Conservation (phyloP, 2,888 invertebrate genomes). For the Bhutanitis thaidina region DNA sequence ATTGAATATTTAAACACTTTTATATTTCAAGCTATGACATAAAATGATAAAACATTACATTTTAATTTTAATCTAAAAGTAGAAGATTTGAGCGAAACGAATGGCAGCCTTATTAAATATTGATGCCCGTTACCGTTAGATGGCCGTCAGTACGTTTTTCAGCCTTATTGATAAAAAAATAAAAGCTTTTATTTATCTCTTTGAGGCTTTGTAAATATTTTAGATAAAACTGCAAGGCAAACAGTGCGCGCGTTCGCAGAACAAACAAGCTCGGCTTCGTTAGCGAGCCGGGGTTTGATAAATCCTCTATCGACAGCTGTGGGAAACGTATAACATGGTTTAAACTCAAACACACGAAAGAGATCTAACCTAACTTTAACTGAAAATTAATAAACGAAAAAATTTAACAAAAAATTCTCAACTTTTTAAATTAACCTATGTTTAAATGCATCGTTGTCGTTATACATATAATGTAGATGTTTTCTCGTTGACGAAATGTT, state of each 20-base stretch:
- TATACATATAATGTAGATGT: no score
- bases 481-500: no score
- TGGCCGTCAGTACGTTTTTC: constrained; percentile 3
- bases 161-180: constrained; percentile 9
- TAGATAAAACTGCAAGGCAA: constrained; percentile 17
- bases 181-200: constrained; percentile 11
- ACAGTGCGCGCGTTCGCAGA: constrained; percentile 31
- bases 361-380: constrained; percentile 26
- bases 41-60: not conserved
- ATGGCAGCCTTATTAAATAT: constrained; percentile 10
- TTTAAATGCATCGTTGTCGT: no score
- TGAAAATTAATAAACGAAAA: constrained; percentile 1
- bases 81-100: not conserved
- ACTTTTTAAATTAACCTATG: no score
- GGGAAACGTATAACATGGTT: constrained; percentile 39
- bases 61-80: not conserved
- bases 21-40: not conserved
- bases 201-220: constrained; percentile 8
- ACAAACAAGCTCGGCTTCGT: constrained; percentile 52
- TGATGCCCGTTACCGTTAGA: constrained; percentile 4
- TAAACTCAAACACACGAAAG: constrained; percentile 9
- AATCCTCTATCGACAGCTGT: constrained; percentile 51
- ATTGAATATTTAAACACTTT: not conserved
- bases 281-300: constrained; percentile 48
- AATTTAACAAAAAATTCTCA: not conserved